Evolutionary conservation across 2,888 invertebrate species (phyloP), one percentile per base, ranked within the genome.

Genomic region (Torymus texanus): DNA sequence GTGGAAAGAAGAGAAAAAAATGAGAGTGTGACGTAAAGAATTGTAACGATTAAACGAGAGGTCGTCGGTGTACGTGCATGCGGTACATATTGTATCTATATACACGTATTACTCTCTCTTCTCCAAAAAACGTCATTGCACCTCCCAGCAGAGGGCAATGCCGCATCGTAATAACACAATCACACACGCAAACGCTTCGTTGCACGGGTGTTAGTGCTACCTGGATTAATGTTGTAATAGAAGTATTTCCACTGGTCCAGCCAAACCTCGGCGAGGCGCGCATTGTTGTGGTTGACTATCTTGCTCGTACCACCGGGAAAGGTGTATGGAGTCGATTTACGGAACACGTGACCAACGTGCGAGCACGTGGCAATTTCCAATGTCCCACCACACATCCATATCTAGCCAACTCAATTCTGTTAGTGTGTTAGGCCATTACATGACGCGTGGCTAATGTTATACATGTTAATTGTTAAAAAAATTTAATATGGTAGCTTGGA

Each of bases 181-280:
- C 41, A 65, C 53, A 67, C 55, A 68, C 62, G 50, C 50, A 51
- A 14, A 18, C 41, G 14, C 18, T 62, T 29, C 29, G 29, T 29
- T 81, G 82, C 83, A 75, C 82, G 83, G 81, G 83, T 84, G 85
- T 87, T 86, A 87, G 87, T 87, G 88, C 89, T 89, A 97, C 97
- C 97, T 95, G 97, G 97, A 93, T 97, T 97, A 93, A 98, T 97
- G 93, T 96, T 97, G 95, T 97, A 98, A 95, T 97, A 98, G 95
- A 98, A 98, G 91, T 96, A 96, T 94, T 97, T 97, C 96, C 98
- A 98, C 90, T 98, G 97, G 93, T 99, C 99, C 92, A 99, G 95
- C 99, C 99, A 99, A 88, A 99, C 99, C 91, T 98, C 97, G 84
- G 98, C 98, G 88, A 98, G 95, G 87, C 99, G 94, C 90, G 98